A percentile compares a stretch with the other conserved stretches of the same genome.
These are phyloP conservation scores for Eilema caniola DNA, from an alignment of 2,888 invertebrate genomes.

Conservation along the genomic window DNA sequence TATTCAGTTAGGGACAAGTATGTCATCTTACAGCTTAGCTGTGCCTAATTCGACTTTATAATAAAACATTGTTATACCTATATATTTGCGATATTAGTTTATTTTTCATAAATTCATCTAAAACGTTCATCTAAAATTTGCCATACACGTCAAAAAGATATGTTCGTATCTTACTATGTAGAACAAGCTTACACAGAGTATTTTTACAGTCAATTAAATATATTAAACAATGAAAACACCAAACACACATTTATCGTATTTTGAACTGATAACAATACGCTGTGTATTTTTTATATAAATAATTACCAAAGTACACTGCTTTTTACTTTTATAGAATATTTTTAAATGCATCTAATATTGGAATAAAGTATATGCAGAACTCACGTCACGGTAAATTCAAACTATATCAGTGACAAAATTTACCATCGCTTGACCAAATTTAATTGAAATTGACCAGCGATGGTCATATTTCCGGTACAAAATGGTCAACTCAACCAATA, in stretches of 20 bases:
- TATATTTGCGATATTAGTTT: slow-evolving; percentile 25
- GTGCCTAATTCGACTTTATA: slow-evolving; percentile 15
- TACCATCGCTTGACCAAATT: neutral
- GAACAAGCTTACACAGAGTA: slow-evolving; percentile 34
- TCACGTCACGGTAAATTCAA: no score
- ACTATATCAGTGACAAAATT: neutral
- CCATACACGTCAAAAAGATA: slow-evolving; percentile 40
- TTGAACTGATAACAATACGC: neutral
- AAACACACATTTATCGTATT: neutral
- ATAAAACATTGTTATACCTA: slow-evolving; percentile 13
- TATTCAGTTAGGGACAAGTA: slow-evolving; percentile 19
- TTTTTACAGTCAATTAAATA: slow-evolving; percentile 4
- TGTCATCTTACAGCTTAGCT: slow-evolving; percentile 38
- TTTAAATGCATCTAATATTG: neutral
- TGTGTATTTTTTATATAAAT: slow-evolving; percentile 3
- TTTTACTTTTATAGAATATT: neutral
- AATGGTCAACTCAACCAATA: neutral
- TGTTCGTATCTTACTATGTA: slow-evolving; percentile 45
- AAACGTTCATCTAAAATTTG: slow-evolving; percentile 46
- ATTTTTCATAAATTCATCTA: slow-evolving; percentile 52
- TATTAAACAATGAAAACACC: slow-evolving; percentile 4
- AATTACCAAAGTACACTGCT: slow-evolving; percentile 8
- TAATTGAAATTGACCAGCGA: neutral
- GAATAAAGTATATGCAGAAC: neutral
- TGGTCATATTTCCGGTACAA: neutral